Percentiles rank a stretch among this genome's conserved stretches.
Evolutionary conservation across 2,797 vertebrate genomes (phyloP).

Genomic region (Acanthurus lineatus): DNA sequence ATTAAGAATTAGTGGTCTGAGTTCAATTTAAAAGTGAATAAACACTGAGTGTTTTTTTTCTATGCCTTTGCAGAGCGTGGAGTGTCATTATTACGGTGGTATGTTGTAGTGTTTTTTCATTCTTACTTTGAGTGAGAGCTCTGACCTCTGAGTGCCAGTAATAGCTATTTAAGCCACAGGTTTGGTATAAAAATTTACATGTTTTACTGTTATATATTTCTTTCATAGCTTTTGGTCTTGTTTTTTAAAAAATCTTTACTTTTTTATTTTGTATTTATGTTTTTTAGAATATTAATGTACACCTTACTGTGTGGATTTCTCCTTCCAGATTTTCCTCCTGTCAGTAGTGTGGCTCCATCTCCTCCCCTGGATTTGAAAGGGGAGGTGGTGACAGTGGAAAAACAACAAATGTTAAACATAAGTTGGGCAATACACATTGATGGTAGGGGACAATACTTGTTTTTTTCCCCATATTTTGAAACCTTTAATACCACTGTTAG

Average conservation of each 20-base stretch:
- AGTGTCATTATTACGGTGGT: not conserved
- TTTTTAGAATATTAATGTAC: no score
- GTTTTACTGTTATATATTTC: no score
- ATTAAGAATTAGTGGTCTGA: not conserved
- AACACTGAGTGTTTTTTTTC: not conserved
- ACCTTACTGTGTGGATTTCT: not conserved
- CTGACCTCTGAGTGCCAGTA: not conserved
- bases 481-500: no score
- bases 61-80: constrained; percentile 39
- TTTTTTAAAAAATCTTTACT: no score
- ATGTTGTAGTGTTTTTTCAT: constrained; percentile 26
- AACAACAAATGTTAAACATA: constrained; percentile 70
- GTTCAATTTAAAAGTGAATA: not conserved
- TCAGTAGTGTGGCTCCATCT: constrained; percentile 49
- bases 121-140: not conserved
- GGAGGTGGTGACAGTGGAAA: not conserved
- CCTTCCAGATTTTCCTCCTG: constrained; percentile 28
- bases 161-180: no score
- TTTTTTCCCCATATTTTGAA: not conserved
- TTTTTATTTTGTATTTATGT: not conserved
- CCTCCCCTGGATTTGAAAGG: constrained; percentile 60
- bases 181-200: not conserved
- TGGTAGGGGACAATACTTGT: constrained; percentile 70
- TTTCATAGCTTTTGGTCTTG: no score
- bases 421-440: constrained; percentile 87